Base-by-base conservation (phyloP, 2,113 vertebrate species). In the Euleptes europaea region DNA sequence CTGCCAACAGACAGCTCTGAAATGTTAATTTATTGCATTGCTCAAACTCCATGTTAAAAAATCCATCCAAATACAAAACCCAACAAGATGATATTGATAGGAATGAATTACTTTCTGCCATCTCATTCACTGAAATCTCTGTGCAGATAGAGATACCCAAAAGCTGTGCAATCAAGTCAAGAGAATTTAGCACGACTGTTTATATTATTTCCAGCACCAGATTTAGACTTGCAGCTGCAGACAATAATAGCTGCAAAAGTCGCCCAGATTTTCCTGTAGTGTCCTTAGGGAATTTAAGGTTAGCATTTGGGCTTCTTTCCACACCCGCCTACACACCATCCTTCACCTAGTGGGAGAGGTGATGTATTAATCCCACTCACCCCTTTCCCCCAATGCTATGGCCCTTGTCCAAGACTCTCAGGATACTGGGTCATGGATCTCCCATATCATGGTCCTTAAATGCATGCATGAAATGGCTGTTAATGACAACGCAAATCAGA, bases 1-100 rank as follows among this genome's bases (percentile, higher is more conserved):
- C 47, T 82, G 75, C 76, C 84, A 91, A 76, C 40, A 80, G 26
- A 76, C 5, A 74, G 8, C 84, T 91, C 74, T 74, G 78, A 89
- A 91, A 94, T 51, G 51, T 78, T 89, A 78, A 72, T 83, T 91
- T 88, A 91, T 90, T 90, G 12, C 0, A 47, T 78, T 60, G 85
- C 35, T 88, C 0, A 0, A 23, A 78, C 57, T 21, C 83, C 67
- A 89, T 85, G 57, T 79, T 69, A 75, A 66, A 26, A 89, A 84
- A 1, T 15, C 54, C 84, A 89, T 57, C 63, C 78, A 86, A 72
- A 33, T 31, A 51, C 5, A n/a, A 67, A 76, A 84, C 31, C 86
- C 2, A 2, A 57, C 26, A 91, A 84, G 76, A 87, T 84, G n/a
- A 72, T 8, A 82, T 28, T 1, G 5, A n/a, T 17, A 76, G 73